Evolutionary conservation across 2,113 vertebrate species (phyloP), one percentile per base, ranked within the genome.

Genomic region (Oreocharis arfaki): DNA sequence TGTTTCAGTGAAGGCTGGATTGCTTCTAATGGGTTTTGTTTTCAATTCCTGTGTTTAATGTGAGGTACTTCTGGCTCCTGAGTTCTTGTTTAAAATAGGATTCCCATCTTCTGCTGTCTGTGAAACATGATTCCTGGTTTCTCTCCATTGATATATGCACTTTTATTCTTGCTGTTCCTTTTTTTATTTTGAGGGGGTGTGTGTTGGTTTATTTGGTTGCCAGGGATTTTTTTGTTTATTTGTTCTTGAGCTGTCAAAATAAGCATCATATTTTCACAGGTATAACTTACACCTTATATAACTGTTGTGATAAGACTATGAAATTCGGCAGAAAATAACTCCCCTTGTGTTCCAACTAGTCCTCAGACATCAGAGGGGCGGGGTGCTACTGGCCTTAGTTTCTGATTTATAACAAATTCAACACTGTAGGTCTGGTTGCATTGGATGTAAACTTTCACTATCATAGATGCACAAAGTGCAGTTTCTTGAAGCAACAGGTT

Each of bases 21-120:
- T 88, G 35, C 90, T 70, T 83, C 75, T 95, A 94, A 90, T 90
- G 46, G 77, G 23, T 67, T 94, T 93, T 96, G 52, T 89, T 96
- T 96, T 84, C 47, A 55, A 7, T 80, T 90, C 56, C 28, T 5
- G 2, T 96, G 44, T 81, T 94, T 91, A 35, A 11, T 37, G 13
- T 37, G 68, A 93, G 71, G 35, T 80, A 52, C 17, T 91, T 80
- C 35, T 68, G 76, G 47, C 79, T 94, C 60, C 52, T 16, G 28
- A 39, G 11, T 73, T 84, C 35, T 60, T 88, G 24, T 44, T 94
- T 88, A 80, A 87, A 85, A 67, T 46, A 81, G 27, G 5, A 67
- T 81, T 87, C 24, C 26, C 8, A 12, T 86, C 32, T 86, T 73
- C 57, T 77, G 24, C 5, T 67, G 27, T 50, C 60, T 71, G 18